These are phyloP conservation scores for Petrolisthes cinctipes DNA, from an alignment of 2,888 invertebrate species.

Conservation along the genomic window DNA sequence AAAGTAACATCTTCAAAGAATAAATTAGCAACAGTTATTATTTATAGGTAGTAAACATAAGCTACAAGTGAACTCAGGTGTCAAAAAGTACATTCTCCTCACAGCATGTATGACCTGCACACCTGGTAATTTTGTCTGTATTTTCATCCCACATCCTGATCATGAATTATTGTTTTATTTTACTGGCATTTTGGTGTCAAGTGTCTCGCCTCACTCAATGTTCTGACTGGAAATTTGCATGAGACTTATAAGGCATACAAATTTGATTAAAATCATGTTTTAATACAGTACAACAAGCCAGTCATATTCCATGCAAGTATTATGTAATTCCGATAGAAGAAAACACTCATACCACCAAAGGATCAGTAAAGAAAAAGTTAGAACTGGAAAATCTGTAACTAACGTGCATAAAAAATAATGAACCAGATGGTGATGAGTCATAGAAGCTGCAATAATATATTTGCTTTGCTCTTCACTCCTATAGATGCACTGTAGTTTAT, in stretches of 20 bases:
- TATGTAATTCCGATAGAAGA: not conserved
- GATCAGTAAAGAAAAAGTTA: not conserved
- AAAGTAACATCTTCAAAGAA: slow-evolving; percentile 33
- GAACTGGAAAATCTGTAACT: not conserved
- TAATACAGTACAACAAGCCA: not conserved
- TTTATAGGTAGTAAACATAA: slow-evolving; percentile 35
- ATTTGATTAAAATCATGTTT: not conserved
- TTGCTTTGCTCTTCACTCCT: slow-evolving; percentile 35
- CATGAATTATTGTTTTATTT: not conserved
- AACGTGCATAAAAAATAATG: not conserved
- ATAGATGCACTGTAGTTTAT: slow-evolving; percentile 45
- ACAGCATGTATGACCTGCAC: slow-evolving; percentile 50
- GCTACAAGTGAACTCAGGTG: slow-evolving; percentile 34
- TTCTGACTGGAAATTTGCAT: not conserved
- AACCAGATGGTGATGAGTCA: slow-evolving; percentile 27
- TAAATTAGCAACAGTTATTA: slow-evolving; percentile 41
- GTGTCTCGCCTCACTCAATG: not conserved
- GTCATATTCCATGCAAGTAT: not conserved
- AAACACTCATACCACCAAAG: slow-evolving; percentile 2
- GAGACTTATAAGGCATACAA: not conserved
- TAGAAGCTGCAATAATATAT: slow-evolving; percentile 30
- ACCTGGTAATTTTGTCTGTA: not conserved
- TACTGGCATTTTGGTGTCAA: not conserved
- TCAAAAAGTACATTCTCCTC: slow-evolving; percentile 17
- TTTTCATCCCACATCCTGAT: not conserved